These are phyloP conservation scores for Casuarius casuarius DNA, from an alignment of 2,113 vertebrate species.

Conservation along the genomic window DNA sequence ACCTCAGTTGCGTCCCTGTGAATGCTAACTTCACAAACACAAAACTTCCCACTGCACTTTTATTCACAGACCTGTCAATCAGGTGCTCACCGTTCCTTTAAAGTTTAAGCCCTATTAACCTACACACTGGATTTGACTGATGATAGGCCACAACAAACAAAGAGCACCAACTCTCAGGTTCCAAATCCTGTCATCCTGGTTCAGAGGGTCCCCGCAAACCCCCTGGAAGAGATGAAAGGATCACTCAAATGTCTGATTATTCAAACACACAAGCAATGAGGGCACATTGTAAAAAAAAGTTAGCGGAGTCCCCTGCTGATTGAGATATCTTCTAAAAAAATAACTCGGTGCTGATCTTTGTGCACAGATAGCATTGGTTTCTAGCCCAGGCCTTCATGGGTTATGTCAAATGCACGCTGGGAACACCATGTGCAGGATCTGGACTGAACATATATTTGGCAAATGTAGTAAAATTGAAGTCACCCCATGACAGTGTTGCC, in stretches of 20 bases:
- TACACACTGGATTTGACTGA: conserved; percentile 84
- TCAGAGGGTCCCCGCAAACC: conserved; percentile 79
- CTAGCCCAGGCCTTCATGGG: conserved; percentile 73
- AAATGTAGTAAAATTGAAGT: conserved; percentile 64
- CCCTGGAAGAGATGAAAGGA: conserved; percentile 83
- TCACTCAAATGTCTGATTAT: conserved; percentile 83
- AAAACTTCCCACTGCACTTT: conserved; percentile 81
- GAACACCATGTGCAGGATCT: conserved; percentile 76
- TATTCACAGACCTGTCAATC: conserved; percentile 86
- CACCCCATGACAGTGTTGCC: conserved; percentile 82
- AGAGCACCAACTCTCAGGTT: conserved; percentile 83
- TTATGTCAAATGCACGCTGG: conserved; percentile 79
- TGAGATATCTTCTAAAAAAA: conserved; percentile 88
- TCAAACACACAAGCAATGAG: conserved; percentile 75
- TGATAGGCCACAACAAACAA: conserved; percentile 83
- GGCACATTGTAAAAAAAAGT: conserved; percentile 60
- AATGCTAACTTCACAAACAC: conserved; percentile 76
- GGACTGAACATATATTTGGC: conserved; percentile 84
- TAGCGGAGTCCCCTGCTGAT: conserved; percentile 84
- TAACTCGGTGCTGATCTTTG: conserved; percentile 66
- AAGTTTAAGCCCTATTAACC: conserved; percentile 90
- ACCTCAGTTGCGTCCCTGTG: conserved; percentile 68
- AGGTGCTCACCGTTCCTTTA: conserved; percentile 83
- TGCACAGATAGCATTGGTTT: conserved; percentile 45
- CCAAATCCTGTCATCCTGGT: conserved; percentile 84